Conservation (phyloP, 2,888 invertebrate species). For the Troides helena region DNA sequence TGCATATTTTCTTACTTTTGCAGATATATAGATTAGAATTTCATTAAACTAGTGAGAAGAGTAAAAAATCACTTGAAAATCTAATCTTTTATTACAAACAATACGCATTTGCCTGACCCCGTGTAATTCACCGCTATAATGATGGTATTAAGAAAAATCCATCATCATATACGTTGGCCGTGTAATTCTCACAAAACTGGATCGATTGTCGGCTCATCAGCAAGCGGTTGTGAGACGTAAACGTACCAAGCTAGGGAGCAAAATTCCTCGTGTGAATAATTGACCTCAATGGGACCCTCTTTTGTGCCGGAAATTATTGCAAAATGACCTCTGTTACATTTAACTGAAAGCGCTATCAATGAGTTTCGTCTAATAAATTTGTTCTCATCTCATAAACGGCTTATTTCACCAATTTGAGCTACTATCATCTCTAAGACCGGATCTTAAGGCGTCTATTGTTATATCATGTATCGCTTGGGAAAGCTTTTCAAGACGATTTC, state of each 20-base stretch:
- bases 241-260: background rate
- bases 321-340: conserved; percentile 30
- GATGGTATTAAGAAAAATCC: conserved; percentile 12
- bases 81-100: conserved; percentile 7
- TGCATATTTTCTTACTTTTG: no score
- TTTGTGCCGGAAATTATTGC: conserved; percentile 27
- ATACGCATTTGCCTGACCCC: conserved; percentile 1
- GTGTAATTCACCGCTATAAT: conserved; percentile 8
- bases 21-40: background rate
- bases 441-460: conserved; percentile 6
- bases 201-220: background rate
- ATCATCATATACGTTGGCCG: conserved; percentile 30
- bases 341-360: conserved; percentile 22
- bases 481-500: conserved; percentile 21
- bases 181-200: conserved; percentile 32
- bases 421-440: background rate
- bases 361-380: conserved; percentile 18
- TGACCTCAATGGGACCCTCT: conserved; percentile 2
- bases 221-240: conserved; percentile 18
- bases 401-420: background rate
- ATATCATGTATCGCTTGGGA: conserved; percentile 18
- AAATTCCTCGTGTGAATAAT: conserved; percentile 5
- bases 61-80: background rate
- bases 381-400: background rate
- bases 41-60: background rate